A percentile compares a stretch with the other conserved stretches of the same genome.
phyloP scores from a whole-genome alignment of 2,113 vertebrate genomes.

The Aleadryas rufinucha region DNA sequence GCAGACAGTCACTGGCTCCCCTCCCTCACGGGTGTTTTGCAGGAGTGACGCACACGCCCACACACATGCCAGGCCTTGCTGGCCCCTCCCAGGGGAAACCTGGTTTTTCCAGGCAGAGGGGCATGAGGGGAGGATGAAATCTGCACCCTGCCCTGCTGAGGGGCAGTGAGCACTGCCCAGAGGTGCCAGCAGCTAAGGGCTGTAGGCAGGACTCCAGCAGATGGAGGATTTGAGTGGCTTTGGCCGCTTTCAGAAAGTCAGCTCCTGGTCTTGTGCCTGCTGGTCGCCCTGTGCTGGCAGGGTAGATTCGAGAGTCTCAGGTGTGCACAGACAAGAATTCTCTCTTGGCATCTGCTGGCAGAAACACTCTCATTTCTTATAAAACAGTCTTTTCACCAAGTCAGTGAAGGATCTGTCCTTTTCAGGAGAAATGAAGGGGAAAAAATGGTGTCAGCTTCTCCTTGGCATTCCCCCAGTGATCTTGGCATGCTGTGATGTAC shows the following conservation, averaged over 20 bases:
- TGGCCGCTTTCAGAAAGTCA: background rate
- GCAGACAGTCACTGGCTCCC: background rate
- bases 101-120: background rate
- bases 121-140: background rate
- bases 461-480: rapidly evolving
- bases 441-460: background rate
- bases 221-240: background rate
- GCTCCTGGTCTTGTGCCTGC: background rate
- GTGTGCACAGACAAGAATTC: background rate
- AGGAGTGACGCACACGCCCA: background rate
- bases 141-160: background rate
- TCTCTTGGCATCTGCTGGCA: background rate
- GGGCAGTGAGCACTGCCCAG: no score
- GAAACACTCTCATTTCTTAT: background rate
- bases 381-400: background rate
- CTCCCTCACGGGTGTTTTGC: background rate
- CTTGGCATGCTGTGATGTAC: rapidly evolving
- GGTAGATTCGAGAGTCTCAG: background rate
- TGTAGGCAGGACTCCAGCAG: background rate
- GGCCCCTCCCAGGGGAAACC: rapidly evolving
- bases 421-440: background rate
- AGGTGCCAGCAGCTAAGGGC: background rate
- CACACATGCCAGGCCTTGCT: rapidly evolving
- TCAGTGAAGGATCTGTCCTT: background rate
- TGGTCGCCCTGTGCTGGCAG: background rate